Evolutionary conservation across 2,797 vertebrate species (phyloP), one percentile per base, ranked within the genome.

Genomic region (Sciaenops ocellatus): DNA sequence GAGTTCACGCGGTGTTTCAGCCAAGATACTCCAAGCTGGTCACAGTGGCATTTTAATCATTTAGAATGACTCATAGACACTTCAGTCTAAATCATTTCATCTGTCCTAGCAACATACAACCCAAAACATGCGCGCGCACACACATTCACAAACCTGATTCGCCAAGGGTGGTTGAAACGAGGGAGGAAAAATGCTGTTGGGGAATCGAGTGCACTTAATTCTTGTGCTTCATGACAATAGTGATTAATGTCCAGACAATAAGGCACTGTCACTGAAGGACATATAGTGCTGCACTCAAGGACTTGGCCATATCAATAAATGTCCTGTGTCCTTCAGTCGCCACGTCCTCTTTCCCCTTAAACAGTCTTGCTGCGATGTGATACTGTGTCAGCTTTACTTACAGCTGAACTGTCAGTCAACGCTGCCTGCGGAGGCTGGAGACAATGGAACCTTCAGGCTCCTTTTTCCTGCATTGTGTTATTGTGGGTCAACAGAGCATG

Each of bases 191-290:
- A 75, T 80, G 89, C 87, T 88, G 82, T 59, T 80, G 81, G 83
- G 85, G 79, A 88, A 82, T 75, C 74, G 16, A 69, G 72, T 87
- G 65, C 87, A 87, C 90, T 89, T 93, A 89, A 93, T 91, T 89
- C 48, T 87, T 83, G 73, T 81, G 83, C 88, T 90, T 88, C 87
- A 83, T 92, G 92, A 89, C 86, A 93, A 86, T 89, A 71, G 90
- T 94, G 94, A 95, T 94, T 93, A 92, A 95, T 95, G 91, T 90
- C 79, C 78, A 85, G 66, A 74, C 90, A 93, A 91, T 92, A 91
- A 93, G 87, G 79, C 82, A 73, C 84, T 91, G 91, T 91, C 92
- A 93, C 87, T 84, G 83, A 93, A 93, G 90, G 92, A 94, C 91
- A 83, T 87, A 86, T 82, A 85, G 87, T 70, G 85, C 86, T 90